Conservation (phyloP, 2,113 vertebrate species). For the Sphaerodactylus townsendi region DNA sequence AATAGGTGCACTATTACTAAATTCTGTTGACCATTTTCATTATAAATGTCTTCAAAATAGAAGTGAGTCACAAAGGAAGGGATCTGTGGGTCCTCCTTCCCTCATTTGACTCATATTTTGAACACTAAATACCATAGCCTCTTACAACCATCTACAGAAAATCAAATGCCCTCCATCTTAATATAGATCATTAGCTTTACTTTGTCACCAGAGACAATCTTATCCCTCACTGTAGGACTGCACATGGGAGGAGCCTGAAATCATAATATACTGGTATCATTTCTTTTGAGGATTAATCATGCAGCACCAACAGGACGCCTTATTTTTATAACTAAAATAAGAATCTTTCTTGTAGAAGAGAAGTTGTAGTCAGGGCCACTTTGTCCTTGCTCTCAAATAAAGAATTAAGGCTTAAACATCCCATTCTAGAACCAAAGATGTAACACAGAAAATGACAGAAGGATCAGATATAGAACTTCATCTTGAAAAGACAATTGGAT, state of each 20-base stretch:
- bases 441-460: not conserved
- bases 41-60: slow-evolving; percentile 59
- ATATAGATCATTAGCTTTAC: not conserved
- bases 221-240: not conserved
- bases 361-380: not conserved
- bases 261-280: not conserved
- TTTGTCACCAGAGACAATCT: not conserved
- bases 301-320: not conserved
- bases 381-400: not conserved
- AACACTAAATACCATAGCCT: slow-evolving; percentile 23
- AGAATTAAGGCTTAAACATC: not conserved
- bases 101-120: not conserved
- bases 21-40: slow-evolving; percentile 62
- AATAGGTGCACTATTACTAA: slow-evolving; percentile 29
- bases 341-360: not conserved
- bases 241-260: not conserved
- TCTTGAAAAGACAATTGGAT: rapidly evolving
- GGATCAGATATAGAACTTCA: not conserved
- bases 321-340: not conserved
- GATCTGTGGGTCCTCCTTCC: slow-evolving; percentile 28
- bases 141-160: not conserved
- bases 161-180: not conserved
- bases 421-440: not conserved
- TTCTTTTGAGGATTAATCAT: not conserved
- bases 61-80: slow-evolving; percentile 25